phyloP scores from a whole-genome alignment of 2,888 invertebrate genomes.

The Sepioteuthis lessoniana region DNA sequence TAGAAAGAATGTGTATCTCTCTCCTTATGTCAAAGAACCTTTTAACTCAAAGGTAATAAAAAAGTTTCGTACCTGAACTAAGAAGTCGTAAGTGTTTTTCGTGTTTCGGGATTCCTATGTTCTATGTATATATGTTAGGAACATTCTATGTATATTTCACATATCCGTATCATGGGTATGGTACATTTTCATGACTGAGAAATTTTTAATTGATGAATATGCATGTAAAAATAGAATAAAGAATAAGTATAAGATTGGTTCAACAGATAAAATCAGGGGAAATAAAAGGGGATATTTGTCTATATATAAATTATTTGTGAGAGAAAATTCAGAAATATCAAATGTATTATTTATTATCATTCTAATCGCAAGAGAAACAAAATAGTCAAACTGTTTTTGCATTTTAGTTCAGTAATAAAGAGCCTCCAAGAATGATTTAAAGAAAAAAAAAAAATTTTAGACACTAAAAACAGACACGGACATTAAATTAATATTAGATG shows the following conservation, averaged over 20 bases:
- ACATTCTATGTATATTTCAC: too few species aligned
- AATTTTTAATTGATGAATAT: not conserved
- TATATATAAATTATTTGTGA: not conserved
- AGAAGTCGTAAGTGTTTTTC: too few species aligned
- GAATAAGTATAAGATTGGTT: not conserved
- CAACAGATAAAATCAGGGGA: not conserved
- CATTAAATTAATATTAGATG: not conserved
- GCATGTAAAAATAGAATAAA: not conserved
- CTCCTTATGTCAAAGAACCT: too few species aligned
- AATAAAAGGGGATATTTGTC: not conserved
- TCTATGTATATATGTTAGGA: too few species aligned
- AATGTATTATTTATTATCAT: too few species aligned
- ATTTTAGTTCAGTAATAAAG: not conserved
- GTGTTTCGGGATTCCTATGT: too few species aligned
- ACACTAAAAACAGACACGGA: not conserved
- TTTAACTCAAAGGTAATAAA: too few species aligned
- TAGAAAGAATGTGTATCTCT: too few species aligned
- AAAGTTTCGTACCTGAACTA: too few species aligned
- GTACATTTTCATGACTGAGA: too few species aligned
- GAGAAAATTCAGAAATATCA: not conserved
- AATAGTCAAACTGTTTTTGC: not conserved
- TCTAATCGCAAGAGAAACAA: not conserved
- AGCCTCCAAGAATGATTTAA: too few species aligned
- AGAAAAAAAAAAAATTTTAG: not conserved
- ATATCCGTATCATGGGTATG: too few species aligned